A percentile compares a stretch with the other conserved stretches of the same genome.
phyloP scores from a whole-genome alignment of 2,888 invertebrate species.

The Parochlus steinenii region DNA sequence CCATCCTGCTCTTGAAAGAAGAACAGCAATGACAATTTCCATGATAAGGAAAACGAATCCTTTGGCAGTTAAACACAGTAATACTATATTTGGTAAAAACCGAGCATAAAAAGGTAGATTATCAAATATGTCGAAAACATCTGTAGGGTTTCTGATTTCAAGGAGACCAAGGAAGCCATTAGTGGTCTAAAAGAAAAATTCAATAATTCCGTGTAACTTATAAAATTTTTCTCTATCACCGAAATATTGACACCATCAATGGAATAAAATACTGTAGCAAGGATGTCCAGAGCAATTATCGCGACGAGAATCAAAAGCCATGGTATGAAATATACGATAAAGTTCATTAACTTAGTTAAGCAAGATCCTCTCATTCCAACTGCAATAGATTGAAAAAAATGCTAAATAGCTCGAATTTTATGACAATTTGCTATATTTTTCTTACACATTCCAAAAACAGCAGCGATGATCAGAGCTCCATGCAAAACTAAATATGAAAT shows the following conservation, averaged over 20 bases:
- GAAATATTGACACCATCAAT: slow-evolving; percentile 26
- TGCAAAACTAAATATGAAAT: not conserved
- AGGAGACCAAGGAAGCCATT: slow-evolving; percentile 3
- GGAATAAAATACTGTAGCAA: slow-evolving; percentile 29
- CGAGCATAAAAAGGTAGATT: not conserved
- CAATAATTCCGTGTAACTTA: not conserved
- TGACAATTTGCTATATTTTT: too few species aligned
- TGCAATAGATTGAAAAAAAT: too few species aligned
- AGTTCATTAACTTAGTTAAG: slow-evolving; percentile 11
- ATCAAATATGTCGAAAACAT: not conserved
- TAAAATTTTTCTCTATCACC: slow-evolving; percentile 20
- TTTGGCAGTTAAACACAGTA: not conserved
- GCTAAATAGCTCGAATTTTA: too few species aligned
- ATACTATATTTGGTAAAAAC: slow-evolving; percentile 2
- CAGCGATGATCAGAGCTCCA: slow-evolving; percentile 1
- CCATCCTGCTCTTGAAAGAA: slow-evolving; percentile 4
- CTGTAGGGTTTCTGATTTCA: not conserved
- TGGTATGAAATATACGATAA: slow-evolving; percentile 23
- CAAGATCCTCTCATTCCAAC: too few species aligned
- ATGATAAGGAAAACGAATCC: not conserved
- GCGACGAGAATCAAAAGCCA: slow-evolving; percentile 27
- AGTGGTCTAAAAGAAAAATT: slow-evolving; percentile 6
- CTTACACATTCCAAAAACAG: slow-evolving; percentile 1
- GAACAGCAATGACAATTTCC: not conserved
- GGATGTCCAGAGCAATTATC: slow-evolving; percentile 28